phyloP scores from a whole-genome alignment of 2,113 vertebrate genomes.

The Melanotaenia duboulayi region DNA sequence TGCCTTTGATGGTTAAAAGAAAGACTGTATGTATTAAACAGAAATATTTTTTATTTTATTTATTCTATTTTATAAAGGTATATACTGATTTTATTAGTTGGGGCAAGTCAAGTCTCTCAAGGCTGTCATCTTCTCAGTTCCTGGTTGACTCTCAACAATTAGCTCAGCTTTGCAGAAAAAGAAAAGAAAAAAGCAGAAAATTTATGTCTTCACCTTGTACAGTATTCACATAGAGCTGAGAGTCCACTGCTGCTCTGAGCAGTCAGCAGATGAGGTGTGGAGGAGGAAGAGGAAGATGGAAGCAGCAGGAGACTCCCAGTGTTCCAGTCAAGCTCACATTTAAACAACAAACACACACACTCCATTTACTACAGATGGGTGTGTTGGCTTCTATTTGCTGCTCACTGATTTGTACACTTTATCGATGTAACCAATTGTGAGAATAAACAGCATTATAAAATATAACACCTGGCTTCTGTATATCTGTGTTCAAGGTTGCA shows the following conservation, averaged over 20 bases:
- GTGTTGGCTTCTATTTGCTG: slow-evolving; percentile 82
- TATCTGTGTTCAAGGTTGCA: neutral
- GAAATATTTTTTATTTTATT: slow-evolving; percentile 98
- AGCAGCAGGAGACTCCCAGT: slow-evolving; percentile 36
- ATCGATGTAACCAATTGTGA: slow-evolving; percentile 92
- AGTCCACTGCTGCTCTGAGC: slow-evolving; percentile 42
- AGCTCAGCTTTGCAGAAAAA: slow-evolving; percentile 63
- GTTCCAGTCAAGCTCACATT: slow-evolving; percentile 58
- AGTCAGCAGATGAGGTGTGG: neutral
- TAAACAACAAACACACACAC: slow-evolving; percentile 43
- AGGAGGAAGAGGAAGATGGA: slow-evolving; percentile 12
- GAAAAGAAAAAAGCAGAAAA: slow-evolving; percentile 20
- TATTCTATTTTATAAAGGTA: slow-evolving; percentile 98
- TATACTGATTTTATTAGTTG: slow-evolving; percentile 84
- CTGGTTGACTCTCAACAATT: slow-evolving; percentile 64
- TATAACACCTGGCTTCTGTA: neutral
- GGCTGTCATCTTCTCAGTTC: slow-evolving; percentile 78
- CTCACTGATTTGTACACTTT: slow-evolving; percentile 88
- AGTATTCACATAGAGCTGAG: slow-evolving; percentile 48
- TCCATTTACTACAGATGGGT: slow-evolving; percentile 63
- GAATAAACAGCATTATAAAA: slow-evolving; percentile 90
- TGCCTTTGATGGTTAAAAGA: slow-evolving; percentile 80
- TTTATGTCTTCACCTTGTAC: slow-evolving; percentile 61
- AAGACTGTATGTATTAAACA: slow-evolving; percentile 85
- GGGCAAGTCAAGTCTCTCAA: slow-evolving; percentile 63